Evolutionary conservation across 2,797 vertebrate species (phyloP), one percentile per base, ranked within the genome.

Genomic region (Trichosurus vulpecula): DNA sequence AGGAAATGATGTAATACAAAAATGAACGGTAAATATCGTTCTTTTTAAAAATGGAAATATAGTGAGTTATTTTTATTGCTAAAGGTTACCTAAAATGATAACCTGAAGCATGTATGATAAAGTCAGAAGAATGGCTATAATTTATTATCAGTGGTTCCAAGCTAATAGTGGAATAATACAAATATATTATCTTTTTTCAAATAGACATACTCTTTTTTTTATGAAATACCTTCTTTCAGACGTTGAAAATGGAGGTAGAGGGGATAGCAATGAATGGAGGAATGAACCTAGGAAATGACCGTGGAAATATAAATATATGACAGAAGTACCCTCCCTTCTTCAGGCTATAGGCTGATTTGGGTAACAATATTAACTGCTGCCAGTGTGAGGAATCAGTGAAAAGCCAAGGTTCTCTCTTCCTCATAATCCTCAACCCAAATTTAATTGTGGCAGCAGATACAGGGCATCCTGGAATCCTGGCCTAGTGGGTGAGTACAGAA

Each of bases 121-220:
- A 90, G 27, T 91, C 54, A 91, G 92, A 6, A 90, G 16, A 47
- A 6, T 51, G 52, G 29, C 25, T 9, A 74, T n/a, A 89, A 47
- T 25, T 1, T 92, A 29, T 53, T 89, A 10, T 52, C 52, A 93
- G 9, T 87, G 47, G 6, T 30, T 31, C 47, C 6, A 93, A 55
- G 87, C 10, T 90, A 30, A 54, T n/a, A 94, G 74, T 29, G 92
- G 92, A 54, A 4, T 92, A 90, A 87, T 58, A 9, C 14, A 94
- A 27, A 61, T 92, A 90, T 89, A 74, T 2, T 47, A 22, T 91
- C 31, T 91, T 57, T 91, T 25, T 41, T 74, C 4, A 52, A 53
- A 93, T 41, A 93, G 87, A 53, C 52, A 74, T 55, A 13, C 41
- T 93, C 58, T 91, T 81, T 94, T 35, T 95, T 92, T 30, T 95